Percentiles rank a stretch among this genome's conserved stretches.
phyloP scores from a whole-genome alignment of 1,140 invertebrate species.

The Cydia fagiglandana region DNA sequence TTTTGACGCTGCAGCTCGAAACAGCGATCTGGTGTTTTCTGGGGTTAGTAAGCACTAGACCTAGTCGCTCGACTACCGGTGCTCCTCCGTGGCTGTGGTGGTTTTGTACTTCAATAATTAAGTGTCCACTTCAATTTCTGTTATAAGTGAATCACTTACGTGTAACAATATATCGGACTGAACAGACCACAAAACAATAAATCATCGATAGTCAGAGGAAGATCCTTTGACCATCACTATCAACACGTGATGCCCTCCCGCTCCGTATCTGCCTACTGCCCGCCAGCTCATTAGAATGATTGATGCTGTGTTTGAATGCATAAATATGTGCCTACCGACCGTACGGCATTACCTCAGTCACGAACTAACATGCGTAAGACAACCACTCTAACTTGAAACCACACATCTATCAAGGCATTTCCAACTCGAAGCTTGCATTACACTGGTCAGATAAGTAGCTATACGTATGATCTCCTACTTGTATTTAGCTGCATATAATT shows the following conservation, averaged over 20 bases:
- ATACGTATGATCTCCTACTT: slow-evolving; percentile 12
- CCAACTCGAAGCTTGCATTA: not conserved
- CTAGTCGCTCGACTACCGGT: no score
- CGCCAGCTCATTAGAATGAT: slow-evolving; percentile 74
- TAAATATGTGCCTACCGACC: slow-evolving; percentile 66
- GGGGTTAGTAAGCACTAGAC: no score
- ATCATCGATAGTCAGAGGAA: slow-evolving; percentile 37
- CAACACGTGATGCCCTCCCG: slow-evolving; percentile 49
- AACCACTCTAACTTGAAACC: slow-evolving; percentile 12
- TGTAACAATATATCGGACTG: not conserved
- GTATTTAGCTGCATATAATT: slow-evolving; percentile 22
- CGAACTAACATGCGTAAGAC: slow-evolving; percentile 47
- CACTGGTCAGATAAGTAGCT: not conserved
- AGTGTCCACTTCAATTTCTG: no score
- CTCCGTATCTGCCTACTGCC: slow-evolving; percentile 54
- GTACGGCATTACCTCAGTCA: slow-evolving; percentile 54
- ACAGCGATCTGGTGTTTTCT: no score
- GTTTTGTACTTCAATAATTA: no score
- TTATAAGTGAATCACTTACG: not conserved
- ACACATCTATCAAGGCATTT: not conserved
- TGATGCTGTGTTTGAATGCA: slow-evolving; percentile 70
- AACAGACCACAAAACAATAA: not conserved
- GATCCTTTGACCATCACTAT: slow-evolving; percentile 42
- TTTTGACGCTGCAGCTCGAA: no score
- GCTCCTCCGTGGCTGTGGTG: no score